Percentiles rank a stretch among this genome's conserved stretches.
Conservation (phyloP, 2,888 invertebrate genomes). For the Synanthedon myopaeformis region DNA sequence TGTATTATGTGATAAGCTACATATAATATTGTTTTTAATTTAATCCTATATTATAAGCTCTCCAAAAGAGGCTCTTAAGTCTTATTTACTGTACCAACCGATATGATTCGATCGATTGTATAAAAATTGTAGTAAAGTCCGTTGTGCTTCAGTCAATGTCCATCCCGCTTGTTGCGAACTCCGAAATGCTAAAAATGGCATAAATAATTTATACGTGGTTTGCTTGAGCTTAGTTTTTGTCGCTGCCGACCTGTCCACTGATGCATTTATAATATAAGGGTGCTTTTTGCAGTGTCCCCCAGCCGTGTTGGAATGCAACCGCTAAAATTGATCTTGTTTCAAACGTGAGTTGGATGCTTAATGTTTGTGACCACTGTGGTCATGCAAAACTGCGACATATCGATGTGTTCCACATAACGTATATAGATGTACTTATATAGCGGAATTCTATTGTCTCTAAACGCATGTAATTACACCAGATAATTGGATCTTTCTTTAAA, state of each 20-base stretch:
- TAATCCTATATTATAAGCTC: too few relatives aligned
- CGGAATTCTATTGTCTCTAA: neutral
- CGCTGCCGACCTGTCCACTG: conserved; percentile 65
- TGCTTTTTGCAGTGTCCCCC: conserved; percentile 63
- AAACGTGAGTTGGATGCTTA: conserved; percentile 61
- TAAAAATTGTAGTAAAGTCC: neutral
- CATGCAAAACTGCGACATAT: neutral
- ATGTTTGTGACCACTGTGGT: conserved; percentile 19
- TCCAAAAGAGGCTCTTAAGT: too few relatives aligned
- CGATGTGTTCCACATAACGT: neutral
- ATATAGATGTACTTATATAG: neutral
- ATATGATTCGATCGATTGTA: too few relatives aligned
- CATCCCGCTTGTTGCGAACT: conserved; percentile 29
- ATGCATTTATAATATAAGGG: conserved; percentile 71
- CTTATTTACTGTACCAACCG: too few relatives aligned
- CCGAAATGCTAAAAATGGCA: conserved; percentile 70
- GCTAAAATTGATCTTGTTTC: conserved; percentile 69
- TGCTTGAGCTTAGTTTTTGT: conserved; percentile 60
- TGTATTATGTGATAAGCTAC: too few relatives aligned
- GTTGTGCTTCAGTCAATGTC: conserved; percentile 16
- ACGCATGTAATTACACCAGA: too few relatives aligned
- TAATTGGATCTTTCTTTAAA: too few relatives aligned
- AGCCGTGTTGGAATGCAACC: conserved; percentile 62
- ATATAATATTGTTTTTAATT: too few relatives aligned
- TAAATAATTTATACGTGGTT: conserved; percentile 67